Evolutionary conservation across 2,888 invertebrate genomes (phyloP).

Genomic region (Ellobium chinense): DNA sequence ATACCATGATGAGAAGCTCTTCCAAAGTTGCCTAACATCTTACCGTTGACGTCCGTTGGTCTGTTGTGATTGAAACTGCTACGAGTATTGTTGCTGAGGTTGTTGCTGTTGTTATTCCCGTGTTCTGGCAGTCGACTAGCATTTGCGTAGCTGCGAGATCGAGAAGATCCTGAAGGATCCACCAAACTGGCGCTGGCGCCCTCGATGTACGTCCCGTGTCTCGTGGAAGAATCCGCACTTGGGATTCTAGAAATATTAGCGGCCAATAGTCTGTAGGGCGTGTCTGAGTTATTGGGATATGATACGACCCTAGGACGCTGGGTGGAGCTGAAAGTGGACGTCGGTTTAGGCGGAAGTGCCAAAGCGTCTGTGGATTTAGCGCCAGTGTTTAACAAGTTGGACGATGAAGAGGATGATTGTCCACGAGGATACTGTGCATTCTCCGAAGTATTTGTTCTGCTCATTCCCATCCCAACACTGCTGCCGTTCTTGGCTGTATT

Average conservation of each 20-base stretch:
- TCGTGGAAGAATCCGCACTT: neutral
- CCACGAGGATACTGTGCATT: neutral
- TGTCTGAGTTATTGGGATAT: slow-evolving; percentile 1
- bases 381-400: neutral
- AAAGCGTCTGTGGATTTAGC: neutral
- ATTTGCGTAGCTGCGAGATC: slow-evolving; percentile 17
- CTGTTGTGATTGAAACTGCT: neutral
- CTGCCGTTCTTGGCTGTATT: no score
- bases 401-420: neutral
- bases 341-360: neutral
- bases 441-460: no score
- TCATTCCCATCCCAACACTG: no score
- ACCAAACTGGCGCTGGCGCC: neutral
- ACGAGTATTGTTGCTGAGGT: neutral
- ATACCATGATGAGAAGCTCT: neutral
- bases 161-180: slow-evolving; percentile 1
- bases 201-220: slow-evolving; percentile 38
- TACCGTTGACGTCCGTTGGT: neutral
- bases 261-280: slow-evolving; percentile 3
- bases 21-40: neutral
- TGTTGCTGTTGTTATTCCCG: neutral
- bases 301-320: neutral
- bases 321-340: neutral
- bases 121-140: neutral
- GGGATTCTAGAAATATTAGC: slow-evolving; percentile 33